phyloP scores from a whole-genome alignment of 1,140 invertebrate species.

The Microplitis demolitor region DNA sequence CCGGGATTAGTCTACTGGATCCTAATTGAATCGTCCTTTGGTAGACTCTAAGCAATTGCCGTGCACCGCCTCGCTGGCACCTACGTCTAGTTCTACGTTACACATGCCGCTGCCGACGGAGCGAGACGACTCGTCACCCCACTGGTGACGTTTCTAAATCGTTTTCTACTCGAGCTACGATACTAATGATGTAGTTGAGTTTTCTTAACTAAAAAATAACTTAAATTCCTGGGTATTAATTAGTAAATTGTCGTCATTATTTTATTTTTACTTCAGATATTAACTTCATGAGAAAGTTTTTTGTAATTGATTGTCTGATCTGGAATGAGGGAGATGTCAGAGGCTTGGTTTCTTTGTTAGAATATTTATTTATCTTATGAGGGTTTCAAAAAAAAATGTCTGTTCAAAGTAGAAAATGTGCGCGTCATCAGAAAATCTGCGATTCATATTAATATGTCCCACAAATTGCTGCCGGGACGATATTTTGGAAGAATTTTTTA shows the following conservation, averaged over 20 bases:
- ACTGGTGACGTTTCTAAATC: conserved; percentile 14
- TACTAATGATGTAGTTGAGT: too few relatives aligned
- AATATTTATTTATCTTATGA: too few relatives aligned
- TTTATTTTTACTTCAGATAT: background rate
- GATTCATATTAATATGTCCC: too few relatives aligned
- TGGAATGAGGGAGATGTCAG: too few relatives aligned
- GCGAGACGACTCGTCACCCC: conserved; percentile 31
- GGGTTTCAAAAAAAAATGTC: too few relatives aligned
- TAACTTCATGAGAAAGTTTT: too few relatives aligned
- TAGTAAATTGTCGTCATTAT: background rate
- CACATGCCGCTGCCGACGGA: conserved; percentile 32
- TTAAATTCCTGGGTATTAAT: background rate
- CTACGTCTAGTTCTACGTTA: background rate
- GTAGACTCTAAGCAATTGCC: conserved; percentile 41
- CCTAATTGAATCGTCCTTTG: conserved; percentile 51
- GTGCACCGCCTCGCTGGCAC: conserved; percentile 21
- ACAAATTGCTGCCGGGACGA: too few relatives aligned
- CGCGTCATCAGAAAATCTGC: too few relatives aligned
- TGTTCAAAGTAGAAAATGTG: too few relatives aligned
- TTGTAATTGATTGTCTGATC: too few relatives aligned
- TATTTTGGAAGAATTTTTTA: too few relatives aligned
- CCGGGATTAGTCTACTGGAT: conserved; percentile 43
- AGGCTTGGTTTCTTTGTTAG: too few relatives aligned
- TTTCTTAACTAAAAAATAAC: background rate
- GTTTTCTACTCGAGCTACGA: background rate